Evolutionary conservation across 2,888 invertebrate genomes (phyloP), one percentile per base, ranked within the genome.

Genomic region (Opisthograptis luteolata): DNA sequence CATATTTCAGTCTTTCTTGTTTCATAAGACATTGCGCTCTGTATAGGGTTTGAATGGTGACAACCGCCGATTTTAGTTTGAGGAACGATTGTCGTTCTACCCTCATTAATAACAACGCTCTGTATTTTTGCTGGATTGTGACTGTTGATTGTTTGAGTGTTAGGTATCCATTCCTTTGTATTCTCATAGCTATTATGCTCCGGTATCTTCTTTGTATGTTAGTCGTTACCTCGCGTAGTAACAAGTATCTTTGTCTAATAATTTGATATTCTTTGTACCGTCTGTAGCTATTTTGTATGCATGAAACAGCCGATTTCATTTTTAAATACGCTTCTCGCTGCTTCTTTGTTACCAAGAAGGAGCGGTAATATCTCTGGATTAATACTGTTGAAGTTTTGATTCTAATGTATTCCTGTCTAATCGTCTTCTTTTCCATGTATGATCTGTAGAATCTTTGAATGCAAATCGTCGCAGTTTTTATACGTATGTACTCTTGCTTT

Each of bases 171-270:
- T 72, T 63, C 48, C 80, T 78, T 20, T 82, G 69, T 22, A 47
- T 40, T 66, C 76, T 84, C 90, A 73, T 92, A 4, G 62, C 64
- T 55, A 64, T 39, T 36, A 79, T 55, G 40, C 72, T 74, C 52
- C 79, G 76, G 50, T 84, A 92, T 36, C 62, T 68, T 37, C 62
- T 76, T 62, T 93, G 93, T 39, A 93, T 64, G 19, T 64, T 58
- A 8, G 83, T 56, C 2, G 75, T 68, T 0, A 87, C 78, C n/a
- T 69, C 65, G 61, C 75, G 91, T 32, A 89, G 62, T 22, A 70
- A 55, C 7, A 79, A 50, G 62, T 86, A 93, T 13, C 76, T 55
- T 13, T 75, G 64, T 32, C 84, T 76, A 5, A 64, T 58, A 25
- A 8, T 62, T 62, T 65, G 62, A 62, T 68, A 68, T 64, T 71